phyloP scores from a whole-genome alignment of 2,113 vertebrate species.

The Lepidothrix coronata region DNA sequence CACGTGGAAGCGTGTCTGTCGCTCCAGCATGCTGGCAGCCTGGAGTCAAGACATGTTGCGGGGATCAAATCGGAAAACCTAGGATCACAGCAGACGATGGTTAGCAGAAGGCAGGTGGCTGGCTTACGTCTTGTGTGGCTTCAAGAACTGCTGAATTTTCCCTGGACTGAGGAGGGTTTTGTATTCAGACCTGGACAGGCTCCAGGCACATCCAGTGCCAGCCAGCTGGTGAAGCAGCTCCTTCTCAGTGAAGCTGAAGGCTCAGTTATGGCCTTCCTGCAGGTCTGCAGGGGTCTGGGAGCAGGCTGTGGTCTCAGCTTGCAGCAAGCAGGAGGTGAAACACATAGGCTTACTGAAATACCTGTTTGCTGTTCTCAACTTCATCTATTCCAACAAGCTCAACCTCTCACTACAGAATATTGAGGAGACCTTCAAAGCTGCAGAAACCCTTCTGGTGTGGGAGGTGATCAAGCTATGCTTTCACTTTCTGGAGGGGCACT shows the following conservation, averaged over 20 bases:
- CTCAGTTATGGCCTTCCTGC: neutral
- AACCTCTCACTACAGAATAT: constrained; percentile 40
- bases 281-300: neutral
- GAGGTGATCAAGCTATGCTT: constrained; percentile 64
- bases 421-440: constrained; percentile 56
- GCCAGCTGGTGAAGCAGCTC: neutral
- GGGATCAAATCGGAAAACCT: constrained; percentile 67
- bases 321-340: neutral
- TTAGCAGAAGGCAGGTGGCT: neutral
- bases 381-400: constrained; percentile 67
- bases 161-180: neutral
- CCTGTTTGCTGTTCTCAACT: constrained; percentile 9
- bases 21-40: constrained; percentile 45
- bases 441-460: constrained; percentile 54
- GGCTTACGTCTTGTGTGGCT: neutral
- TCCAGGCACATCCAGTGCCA: neutral
- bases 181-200: neutral
- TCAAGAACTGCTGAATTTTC: neutral
- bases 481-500: constrained; percentile 32
- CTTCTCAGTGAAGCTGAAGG: neutral
- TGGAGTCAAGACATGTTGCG: constrained; percentile 49
- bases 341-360: neutral
- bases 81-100: neutral
- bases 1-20: constrained; percentile 17
- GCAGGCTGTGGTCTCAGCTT: no score